Conservation (phyloP, 2,797 vertebrate species). For the Rallus crepitans region DNA sequence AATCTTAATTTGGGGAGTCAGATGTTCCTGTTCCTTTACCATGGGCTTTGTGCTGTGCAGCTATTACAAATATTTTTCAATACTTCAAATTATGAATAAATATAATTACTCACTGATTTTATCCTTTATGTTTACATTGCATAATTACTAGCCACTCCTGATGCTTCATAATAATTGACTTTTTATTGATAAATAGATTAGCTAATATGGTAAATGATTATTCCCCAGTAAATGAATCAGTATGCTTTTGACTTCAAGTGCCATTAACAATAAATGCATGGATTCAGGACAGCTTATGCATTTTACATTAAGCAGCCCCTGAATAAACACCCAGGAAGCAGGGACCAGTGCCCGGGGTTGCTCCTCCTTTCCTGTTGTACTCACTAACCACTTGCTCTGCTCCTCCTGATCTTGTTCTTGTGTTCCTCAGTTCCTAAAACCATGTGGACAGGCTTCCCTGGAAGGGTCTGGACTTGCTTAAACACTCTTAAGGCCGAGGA, state of each 20-base stretch:
- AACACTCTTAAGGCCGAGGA: neutral
- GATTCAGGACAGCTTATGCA: conserved; percentile 50
- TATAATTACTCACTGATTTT: conserved; percentile 43
- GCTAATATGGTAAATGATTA: conserved; percentile 57
- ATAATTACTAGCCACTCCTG: conserved; percentile 50
- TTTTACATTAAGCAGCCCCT: conserved; percentile 40
- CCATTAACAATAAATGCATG: conserved; percentile 34
- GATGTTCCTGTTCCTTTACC: neutral
- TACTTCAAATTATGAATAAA: conserved; percentile 8
- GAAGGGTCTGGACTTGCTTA: neutral
- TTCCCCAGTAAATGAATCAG: conserved; percentile 60
- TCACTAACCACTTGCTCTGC: neutral
- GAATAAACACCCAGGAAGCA: conserved; percentile 7
- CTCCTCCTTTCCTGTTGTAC: neutral
- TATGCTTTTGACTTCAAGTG: conserved; percentile 65
- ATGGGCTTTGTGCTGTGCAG: neutral
- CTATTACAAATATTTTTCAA: neutral
- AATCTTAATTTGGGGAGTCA: neutral
- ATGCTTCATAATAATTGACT: conserved; percentile 68
- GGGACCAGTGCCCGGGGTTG: neutral
- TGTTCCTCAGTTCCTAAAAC: neutral
- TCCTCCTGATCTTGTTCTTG: neutral
- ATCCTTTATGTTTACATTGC: conserved; percentile 63
- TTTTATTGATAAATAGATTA: conserved; percentile 70
- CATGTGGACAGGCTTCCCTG: accelerated